Percentiles rank a stretch among this genome's conserved stretches.
Evolutionary conservation across 2,888 invertebrate genomes (phyloP).

Genomic region (Drosophila differens): DNA sequence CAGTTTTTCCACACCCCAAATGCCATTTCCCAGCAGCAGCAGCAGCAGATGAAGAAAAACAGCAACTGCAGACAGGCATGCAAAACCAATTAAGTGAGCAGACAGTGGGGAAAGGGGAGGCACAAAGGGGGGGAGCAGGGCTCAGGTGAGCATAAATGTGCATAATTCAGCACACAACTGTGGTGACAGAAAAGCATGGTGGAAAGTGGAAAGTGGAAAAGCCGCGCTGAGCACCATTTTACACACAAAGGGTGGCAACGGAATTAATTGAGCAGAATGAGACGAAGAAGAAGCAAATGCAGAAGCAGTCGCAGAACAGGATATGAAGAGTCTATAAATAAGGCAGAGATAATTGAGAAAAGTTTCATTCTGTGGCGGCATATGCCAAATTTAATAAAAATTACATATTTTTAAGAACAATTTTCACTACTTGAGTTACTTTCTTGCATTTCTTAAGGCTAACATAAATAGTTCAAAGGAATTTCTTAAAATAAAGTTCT

Average conservation of each 20-base stretch:
- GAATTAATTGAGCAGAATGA: constrained; percentile 35
- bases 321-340: no score
- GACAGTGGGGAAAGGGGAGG: constrained; percentile 3
- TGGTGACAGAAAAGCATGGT: neutral
- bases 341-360: no score
- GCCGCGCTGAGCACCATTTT: constrained; percentile 36
- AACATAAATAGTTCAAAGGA: neutral
- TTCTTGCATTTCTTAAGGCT: neutral
- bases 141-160: constrained; percentile 75
- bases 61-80: constrained; percentile 26
- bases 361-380: no score
- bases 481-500: neutral
- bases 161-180: constrained; percentile 61
- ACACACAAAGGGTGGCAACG: constrained; percentile 38
- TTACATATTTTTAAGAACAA: neutral
- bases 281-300: neutral
- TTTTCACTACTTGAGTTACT: neutral
- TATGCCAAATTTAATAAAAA: neutral
- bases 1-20: constrained; percentile 27
- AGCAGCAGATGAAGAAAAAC: constrained; percentile 15
- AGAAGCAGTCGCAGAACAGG: no score
- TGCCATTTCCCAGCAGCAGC: constrained; percentile 3
- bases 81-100: constrained; percentile 70
- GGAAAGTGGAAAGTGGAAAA: constrained; percentile 44
- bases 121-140: constrained; percentile 19